Conservation (phyloP, 2,797 vertebrate species). For the Eremophila alpestris region DNA sequence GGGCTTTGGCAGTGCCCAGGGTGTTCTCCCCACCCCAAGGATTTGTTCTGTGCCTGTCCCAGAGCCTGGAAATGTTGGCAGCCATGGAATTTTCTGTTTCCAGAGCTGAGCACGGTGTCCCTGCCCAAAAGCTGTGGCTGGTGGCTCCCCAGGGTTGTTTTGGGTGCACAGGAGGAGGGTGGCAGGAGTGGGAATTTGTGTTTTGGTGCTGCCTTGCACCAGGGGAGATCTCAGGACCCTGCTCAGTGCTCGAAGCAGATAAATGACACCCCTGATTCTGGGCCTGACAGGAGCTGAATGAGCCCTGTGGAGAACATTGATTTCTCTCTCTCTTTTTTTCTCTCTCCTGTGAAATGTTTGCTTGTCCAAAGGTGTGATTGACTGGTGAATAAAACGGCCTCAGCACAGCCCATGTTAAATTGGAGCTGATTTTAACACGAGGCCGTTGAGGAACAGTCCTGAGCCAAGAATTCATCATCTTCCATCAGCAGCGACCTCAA, state of each 20-base stretch:
- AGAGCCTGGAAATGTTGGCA: background rate
- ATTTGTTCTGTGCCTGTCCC: background rate
- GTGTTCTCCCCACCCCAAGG: background rate
- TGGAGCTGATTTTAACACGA: background rate
- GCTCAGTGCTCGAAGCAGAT: fast-evolving
- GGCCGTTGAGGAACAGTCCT: background rate
- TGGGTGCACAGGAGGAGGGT: background rate
- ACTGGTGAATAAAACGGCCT: background rate
- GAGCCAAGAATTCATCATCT: background rate
- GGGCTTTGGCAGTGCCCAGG: background rate
- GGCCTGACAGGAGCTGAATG: constrained; percentile 30
- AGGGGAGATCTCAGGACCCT: fast-evolving
- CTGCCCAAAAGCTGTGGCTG: background rate
- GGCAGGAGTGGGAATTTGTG: fast-evolving
- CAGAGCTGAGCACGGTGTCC: background rate
- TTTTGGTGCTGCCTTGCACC: background rate
- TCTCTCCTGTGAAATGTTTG: background rate
- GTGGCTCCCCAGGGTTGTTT: fast-evolving
- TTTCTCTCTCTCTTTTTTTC: background rate
- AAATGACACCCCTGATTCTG: constrained; percentile 21
- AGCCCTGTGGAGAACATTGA: background rate
- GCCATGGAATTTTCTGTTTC: fast-evolving
- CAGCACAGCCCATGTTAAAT: background rate
- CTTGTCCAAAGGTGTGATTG: constrained; percentile 16
- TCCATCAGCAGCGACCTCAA: background rate